phyloP scores from a whole-genome alignment of 2,797 vertebrate genomes.

The Otolemur crassicaudatus region DNA sequence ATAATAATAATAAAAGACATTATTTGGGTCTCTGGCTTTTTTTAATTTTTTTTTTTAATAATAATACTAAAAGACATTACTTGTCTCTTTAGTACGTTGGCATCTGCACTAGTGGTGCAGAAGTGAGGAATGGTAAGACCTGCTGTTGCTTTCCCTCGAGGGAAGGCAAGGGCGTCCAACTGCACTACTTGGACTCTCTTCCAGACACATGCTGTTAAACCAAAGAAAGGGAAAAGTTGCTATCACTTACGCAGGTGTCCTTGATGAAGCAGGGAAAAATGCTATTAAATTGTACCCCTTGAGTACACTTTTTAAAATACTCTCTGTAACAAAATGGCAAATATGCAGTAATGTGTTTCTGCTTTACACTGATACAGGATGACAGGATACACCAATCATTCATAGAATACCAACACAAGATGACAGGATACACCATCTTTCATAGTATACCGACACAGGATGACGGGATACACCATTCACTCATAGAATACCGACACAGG shows the following conservation, averaged over 20 bases:
- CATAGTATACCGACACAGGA: no score
- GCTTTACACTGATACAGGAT: background rate
- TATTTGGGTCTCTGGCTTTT: no score
- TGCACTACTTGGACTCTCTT: background rate
- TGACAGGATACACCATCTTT: no score
- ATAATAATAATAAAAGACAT: no score
- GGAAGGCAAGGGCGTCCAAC: background rate
- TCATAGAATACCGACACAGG: no score
- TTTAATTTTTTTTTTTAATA: background rate
- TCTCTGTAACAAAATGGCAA: conserved; percentile 1
- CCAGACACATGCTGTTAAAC: background rate
- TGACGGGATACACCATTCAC: no score
- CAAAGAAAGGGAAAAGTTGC: background rate
- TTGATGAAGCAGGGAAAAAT: background rate
- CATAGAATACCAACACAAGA: no score
- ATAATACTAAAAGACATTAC: background rate
- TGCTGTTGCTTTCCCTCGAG: background rate
- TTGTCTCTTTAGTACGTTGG: background rate
- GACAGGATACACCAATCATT: no score
- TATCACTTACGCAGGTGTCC: background rate
- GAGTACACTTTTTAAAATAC: background rate
- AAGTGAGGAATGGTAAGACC: background rate
- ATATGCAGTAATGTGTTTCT: background rate
- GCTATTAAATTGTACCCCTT: background rate
- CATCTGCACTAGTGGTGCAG: background rate